Base-by-base conservation (phyloP, 2,797 vertebrate species). In the Sus cebifrons region DNA sequence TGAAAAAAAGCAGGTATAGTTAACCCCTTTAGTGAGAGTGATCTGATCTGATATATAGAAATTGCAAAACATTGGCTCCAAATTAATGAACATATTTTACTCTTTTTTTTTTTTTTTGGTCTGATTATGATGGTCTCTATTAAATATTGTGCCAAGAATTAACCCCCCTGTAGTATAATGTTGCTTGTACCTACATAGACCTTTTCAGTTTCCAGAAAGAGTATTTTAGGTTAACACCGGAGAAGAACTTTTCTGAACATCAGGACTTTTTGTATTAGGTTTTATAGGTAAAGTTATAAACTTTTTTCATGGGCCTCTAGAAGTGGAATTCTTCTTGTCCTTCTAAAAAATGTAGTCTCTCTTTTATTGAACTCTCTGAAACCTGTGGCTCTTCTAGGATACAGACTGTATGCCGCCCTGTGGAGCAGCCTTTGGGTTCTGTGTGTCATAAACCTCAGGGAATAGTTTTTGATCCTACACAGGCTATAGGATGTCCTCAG, bases 381-480 rank as follows among this genome's bases (percentile, higher is more conserved):
- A 70, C 54, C 88, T 79, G 3, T 56, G 73, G 27, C 78, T 84
- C 54, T 82, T 83, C 73, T 94, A 17, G 56, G n/a, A 77, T 75
- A 74, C 16, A 77, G 62, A 86, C n/a, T 21, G 17, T 49, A 6
- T 67, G 44, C 23, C 40, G 44, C 75, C 75, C 21, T 88, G 11
- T 58, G 6, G 21, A 91, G 52, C 60, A 79, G 27, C 21, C 17
- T 92, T 88, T 95, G 64, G 36, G 21, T 92, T 25, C 27, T 87
- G 1, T 87, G 29, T 91, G 60, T 87, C 86, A 68, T 32, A 88
- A 77, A 52, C 23, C 58, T 91, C 17, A 56, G 67, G 58, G 56
- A 87, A 60, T 79, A 27, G 17, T 96, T 89, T 89, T 95, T 89
- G 68, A 90, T 70, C 86, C 54, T 94, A 10, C n/a, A 32, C 15